phyloP scores from a whole-genome alignment of 2,797 vertebrate genomes.

The Bryconaethiops microstoma region DNA sequence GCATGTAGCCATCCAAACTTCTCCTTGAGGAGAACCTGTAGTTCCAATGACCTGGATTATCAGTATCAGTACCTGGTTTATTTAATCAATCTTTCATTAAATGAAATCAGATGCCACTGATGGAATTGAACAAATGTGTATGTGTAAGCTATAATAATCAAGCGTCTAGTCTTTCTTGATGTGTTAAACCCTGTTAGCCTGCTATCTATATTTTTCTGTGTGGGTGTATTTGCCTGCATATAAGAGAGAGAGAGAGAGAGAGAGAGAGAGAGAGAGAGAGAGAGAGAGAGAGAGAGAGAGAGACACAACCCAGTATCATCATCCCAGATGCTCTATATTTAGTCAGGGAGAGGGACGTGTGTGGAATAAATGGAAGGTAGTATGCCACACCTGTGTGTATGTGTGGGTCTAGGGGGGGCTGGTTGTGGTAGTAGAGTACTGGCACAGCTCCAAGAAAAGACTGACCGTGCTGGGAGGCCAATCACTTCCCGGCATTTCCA shows the following conservation, averaged over 20 bases:
- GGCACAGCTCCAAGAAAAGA: constrained; percentile 48
- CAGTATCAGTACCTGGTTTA: too few species aligned
- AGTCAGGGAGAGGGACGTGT: constrained; percentile 51
- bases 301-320: constrained; percentile 25
- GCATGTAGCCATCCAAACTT: too few species aligned
- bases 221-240: background rate
- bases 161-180: background rate
- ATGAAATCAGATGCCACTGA: too few species aligned
- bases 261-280: background rate
- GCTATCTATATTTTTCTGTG: background rate
- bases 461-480: constrained; percentile 38
- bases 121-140: background rate
- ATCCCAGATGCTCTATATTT: constrained; percentile 49
- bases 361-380: constrained; percentile 47
- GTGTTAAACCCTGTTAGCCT: background rate
- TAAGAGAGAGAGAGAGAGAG: background rate
- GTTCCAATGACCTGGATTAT: too few species aligned
- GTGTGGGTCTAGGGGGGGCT: background rate
- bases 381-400: constrained; percentile 43
- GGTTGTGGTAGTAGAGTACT: constrained; percentile 23
- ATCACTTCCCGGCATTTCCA: constrained; percentile 46
- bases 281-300: background rate
- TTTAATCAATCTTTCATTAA: too few species aligned
- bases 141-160: background rate
- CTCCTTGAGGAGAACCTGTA: too few species aligned